These are phyloP conservation scores for Brienomyrus longianalis DNA, from an alignment of 2,113 vertebrate genomes.

Conservation along the genomic window DNA sequence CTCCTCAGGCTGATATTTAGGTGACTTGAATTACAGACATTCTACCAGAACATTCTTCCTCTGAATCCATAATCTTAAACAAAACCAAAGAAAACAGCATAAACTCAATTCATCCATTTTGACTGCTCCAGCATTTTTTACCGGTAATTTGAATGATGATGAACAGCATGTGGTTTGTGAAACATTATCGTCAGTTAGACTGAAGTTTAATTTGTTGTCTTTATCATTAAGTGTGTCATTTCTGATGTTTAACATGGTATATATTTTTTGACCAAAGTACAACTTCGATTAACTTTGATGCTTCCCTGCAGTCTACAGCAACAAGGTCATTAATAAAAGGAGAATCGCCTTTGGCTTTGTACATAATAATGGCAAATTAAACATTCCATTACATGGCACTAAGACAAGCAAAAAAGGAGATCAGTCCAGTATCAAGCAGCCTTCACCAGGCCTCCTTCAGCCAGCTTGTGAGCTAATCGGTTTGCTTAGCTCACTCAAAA, in stretches of 20 bases:
- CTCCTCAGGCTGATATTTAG: conserved; percentile 17
- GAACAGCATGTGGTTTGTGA: not conserved
- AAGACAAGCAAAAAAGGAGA: not conserved
- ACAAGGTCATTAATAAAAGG: not conserved
- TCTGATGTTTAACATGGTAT: not conserved
- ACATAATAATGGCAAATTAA: not conserved
- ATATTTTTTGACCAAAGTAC: conserved; percentile 18
- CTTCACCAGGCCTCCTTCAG: not conserved
- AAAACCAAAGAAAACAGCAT: conserved; percentile 22
- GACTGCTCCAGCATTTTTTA: not conserved
- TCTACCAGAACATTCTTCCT: conserved; percentile 26
- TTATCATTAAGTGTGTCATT: not conserved
- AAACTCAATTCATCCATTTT: not conserved
- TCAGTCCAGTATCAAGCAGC: not conserved
- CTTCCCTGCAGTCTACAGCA: not conserved
- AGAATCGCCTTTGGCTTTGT: not conserved
- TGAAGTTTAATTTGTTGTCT: not conserved
- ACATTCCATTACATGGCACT: not conserved
- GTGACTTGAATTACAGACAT: conserved; percentile 26
- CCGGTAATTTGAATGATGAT: not conserved
- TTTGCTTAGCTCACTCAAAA: conserved; percentile 22
- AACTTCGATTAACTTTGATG: not conserved
- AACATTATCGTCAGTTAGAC: too few relatives aligned
- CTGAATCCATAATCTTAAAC: conserved; percentile 14
- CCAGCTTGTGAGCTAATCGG: conserved; percentile 23